These are phyloP conservation scores for Pyxicephalus adspersus DNA, from an alignment of 2,113 vertebrate genomes.

Conservation along the genomic window DNA sequence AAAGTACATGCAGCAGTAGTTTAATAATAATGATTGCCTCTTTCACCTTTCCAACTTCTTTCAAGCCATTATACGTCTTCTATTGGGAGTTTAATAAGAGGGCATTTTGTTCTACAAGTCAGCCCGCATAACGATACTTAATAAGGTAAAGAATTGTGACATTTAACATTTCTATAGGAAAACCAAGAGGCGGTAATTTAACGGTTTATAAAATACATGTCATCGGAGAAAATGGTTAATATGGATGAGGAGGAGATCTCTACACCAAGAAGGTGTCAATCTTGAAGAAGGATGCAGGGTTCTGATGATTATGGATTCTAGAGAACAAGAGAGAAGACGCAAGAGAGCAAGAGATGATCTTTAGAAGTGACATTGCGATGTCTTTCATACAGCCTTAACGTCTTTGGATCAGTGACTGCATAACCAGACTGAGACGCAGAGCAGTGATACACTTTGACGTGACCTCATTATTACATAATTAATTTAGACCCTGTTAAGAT, in stretches of 20 bases:
- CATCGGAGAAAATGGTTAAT: neutral
- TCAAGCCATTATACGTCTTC: neutral
- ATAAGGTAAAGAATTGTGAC: conserved; percentile 37
- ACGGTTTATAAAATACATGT: conserved; percentile 21
- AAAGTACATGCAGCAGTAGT: too few species aligned
- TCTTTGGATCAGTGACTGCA: neutral
- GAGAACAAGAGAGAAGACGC: neutral
- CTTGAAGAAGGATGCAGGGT: neutral
- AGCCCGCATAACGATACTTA: neutral
- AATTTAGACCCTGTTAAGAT: conserved; percentile 59
- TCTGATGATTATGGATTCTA: neutral
- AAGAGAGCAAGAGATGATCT: conserved; percentile 4
- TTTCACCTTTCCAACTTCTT: neutral
- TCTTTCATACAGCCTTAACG: neutral
- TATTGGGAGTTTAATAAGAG: neutral
- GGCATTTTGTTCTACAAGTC: neutral
- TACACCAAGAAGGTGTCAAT: neutral
- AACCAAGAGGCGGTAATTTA: neutral
- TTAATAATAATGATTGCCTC: neutral
- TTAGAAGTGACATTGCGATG: conserved; percentile 1
- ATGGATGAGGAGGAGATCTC: conserved; percentile 18
- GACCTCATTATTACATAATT: conserved; percentile 63
- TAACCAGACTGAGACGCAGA: conserved; percentile 17
- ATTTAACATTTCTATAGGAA: neutral
- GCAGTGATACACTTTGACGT: conserved; percentile 12